These are phyloP conservation scores for Ceramica pisi DNA, from an alignment of 2,888 invertebrate species.

Conservation along the genomic window DNA sequence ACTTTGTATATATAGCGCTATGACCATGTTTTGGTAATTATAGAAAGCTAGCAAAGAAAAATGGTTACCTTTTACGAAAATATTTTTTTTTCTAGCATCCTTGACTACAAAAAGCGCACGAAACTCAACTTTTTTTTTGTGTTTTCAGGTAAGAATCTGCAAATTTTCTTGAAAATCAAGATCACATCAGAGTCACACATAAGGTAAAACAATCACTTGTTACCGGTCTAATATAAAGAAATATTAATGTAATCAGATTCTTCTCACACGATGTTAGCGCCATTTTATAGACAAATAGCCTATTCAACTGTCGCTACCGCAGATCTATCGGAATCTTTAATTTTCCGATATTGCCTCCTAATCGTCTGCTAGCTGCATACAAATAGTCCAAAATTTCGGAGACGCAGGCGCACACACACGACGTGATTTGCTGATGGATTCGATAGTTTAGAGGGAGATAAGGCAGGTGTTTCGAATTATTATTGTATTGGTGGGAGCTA, in stretches of 20 bases:
- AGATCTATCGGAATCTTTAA: slow-evolving; percentile 32
- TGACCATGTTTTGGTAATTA: too few species aligned
- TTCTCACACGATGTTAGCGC: background rate
- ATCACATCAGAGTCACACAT: background rate
- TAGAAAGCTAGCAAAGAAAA: too few species aligned
- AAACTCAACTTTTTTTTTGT: slow-evolving; percentile 1
- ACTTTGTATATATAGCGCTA: too few species aligned
- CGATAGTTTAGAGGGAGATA: slow-evolving; percentile 16
- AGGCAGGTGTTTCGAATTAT: background rate
- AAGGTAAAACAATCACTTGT: slow-evolving; percentile 1
- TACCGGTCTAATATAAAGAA: background rate
- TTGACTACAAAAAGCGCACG: background rate
- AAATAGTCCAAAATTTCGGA: slow-evolving; percentile 30
- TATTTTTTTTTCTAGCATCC: too few species aligned
- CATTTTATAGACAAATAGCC: slow-evolving; percentile 2
- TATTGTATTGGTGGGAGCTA: background rate
- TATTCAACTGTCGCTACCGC: background rate
- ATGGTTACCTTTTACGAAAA: too few species aligned
- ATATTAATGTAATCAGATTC: background rate
- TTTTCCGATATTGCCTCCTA: background rate
- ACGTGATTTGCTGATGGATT: slow-evolving; percentile 20
- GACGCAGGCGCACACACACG: background rate
- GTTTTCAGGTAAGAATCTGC: slow-evolving; percentile 37
- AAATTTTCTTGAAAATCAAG: background rate
- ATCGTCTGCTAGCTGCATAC: slow-evolving; percentile 30